Evolutionary conservation across 2,797 vertebrate species (phyloP).

Genomic region (Lacerta agilis): DNA sequence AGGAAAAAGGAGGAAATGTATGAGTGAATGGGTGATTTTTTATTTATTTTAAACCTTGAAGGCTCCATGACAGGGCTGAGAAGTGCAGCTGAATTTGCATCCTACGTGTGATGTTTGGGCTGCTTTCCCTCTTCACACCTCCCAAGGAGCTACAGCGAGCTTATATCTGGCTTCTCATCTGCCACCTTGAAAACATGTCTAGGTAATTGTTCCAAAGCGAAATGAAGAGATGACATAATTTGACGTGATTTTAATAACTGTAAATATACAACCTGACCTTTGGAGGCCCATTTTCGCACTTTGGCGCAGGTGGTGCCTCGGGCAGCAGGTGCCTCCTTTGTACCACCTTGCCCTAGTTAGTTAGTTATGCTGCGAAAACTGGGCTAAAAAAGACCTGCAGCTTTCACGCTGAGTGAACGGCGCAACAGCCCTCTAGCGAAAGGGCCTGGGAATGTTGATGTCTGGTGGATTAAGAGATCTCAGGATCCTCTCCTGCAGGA

Average conservation of each 20-base stretch:
- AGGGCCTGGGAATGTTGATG: background rate
- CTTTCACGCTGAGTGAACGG: background rate
- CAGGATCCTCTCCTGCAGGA: background rate
- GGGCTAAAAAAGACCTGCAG: background rate
- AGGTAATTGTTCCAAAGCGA: background rate
- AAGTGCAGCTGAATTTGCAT: background rate
- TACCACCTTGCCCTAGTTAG: background rate
- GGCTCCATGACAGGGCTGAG: too few relatives aligned
- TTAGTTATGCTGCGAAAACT: background rate
- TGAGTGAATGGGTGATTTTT: background rate
- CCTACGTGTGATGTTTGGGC: background rate
- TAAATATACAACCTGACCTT: background rate
- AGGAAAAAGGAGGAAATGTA: background rate
- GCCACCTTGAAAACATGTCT: background rate
- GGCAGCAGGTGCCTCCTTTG: background rate
- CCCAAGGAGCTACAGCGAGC: background rate
- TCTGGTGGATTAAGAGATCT: background rate
- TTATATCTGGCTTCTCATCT: constrained; percentile 3
- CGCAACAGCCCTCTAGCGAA: background rate
- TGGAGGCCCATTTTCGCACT: background rate
- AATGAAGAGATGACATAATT: background rate
- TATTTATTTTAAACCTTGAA: background rate
- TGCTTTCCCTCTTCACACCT: background rate
- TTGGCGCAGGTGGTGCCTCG: background rate
- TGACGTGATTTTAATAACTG: background rate